phyloP scores from a whole-genome alignment of 2,797 vertebrate genomes.

The Clarias fuscus region DNA sequence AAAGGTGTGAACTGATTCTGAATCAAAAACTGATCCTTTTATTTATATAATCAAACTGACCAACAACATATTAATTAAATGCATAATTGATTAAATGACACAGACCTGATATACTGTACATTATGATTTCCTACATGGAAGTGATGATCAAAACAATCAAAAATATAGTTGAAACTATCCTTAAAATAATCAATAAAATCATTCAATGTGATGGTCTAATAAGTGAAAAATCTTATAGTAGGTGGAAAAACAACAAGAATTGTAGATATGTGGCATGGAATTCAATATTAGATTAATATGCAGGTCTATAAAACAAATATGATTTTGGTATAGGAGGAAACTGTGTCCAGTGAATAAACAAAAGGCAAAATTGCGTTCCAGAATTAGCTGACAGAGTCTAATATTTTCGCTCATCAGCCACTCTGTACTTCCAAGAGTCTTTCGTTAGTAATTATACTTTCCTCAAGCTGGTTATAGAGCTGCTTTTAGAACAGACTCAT shows the following conservation, averaged over 20 bases:
- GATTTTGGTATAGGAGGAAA: slow-evolving; percentile 13
- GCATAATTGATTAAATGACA: no score
- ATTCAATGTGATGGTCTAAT: background rate
- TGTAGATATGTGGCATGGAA: background rate
- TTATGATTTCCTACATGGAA: background rate
- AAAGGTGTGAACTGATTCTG: no score
- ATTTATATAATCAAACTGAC: no score
- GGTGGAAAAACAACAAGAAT: background rate
- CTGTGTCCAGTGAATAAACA: slow-evolving; percentile 38
- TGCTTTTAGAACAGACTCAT: slow-evolving; percentile 37
- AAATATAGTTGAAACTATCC: no score
- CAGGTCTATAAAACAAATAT: background rate
- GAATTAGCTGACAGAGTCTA: slow-evolving; percentile 61
- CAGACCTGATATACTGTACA: no score
- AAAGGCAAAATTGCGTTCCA: slow-evolving; percentile 51
- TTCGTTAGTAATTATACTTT: slow-evolving; percentile 53
- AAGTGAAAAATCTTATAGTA: background rate
- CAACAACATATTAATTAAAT: no score
- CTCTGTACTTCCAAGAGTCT: slow-evolving; percentile 54
- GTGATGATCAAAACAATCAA: background rate
- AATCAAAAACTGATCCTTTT: no score
- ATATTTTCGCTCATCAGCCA: slow-evolving; percentile 67
- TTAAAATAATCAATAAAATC: background rate
- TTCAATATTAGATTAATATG: background rate
- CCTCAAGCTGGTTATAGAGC: slow-evolving; percentile 30